Evolutionary conservation across 1,140 invertebrate genomes (phyloP), one percentile per base, ranked within the genome.

Genomic region (Neuroterus valhalla): DNA sequence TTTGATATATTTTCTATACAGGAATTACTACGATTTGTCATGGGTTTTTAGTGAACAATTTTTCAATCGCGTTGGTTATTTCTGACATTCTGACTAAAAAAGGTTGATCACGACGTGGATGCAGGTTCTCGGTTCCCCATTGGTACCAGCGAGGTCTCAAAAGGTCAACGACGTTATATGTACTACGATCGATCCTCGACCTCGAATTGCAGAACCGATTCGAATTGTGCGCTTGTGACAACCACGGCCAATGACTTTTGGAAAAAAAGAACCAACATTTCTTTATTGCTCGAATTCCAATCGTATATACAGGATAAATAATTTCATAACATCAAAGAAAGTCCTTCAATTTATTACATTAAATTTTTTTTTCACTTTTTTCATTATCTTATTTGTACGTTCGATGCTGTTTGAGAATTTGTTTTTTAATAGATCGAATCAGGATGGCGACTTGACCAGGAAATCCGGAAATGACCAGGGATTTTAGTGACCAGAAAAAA

Each of bases 101-200:
- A 62, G 31, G 55, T 62, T 62, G 55, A 62, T 62, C 55, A 62
- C 55, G 55, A 62, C 55, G 55, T 23, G 55, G 55, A 62, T 62
- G 55, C 55, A 62, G 55, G 55, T 62, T 62, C 55, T 62, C 55
- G 55, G 31, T 62, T 62, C 31, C 55, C 52, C 55, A 23, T 62
- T 62, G 55, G 31, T 62, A 62, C 21, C 55, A 62, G 55, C 55
- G 55, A 62, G 55, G 55, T 62, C 55, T 62, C 55, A 62, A 62
- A 62, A 62, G 55, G 55, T 62, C 55, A 23, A 31, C 55, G 55
- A 38, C 55, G 55, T 38, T 62, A 31, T 31, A 62, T 15, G 55
- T 31, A 15, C 23, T 62, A 62, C 21, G 12, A 62, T 26, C 55
- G 55, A 62, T 62, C 55, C 21, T 62, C 55, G 55, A 31, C 55